A percentile compares a stretch with the other conserved stretches of the same genome.
Evolutionary conservation across 2,113 vertebrate species (phyloP).

Genomic region (Dunckerocampus dactyliophorus): DNA sequence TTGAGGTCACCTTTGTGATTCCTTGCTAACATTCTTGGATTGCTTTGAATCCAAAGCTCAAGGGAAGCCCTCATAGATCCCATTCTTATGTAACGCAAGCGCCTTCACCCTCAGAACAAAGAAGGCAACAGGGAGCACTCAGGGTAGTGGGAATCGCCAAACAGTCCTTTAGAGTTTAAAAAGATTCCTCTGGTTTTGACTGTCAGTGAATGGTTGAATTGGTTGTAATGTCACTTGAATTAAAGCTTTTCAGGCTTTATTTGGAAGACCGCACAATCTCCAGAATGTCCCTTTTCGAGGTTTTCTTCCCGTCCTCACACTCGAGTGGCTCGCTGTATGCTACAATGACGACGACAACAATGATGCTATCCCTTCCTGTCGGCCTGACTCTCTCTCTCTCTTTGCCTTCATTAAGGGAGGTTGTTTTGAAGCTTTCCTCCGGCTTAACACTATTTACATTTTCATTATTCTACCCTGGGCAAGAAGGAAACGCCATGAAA

Average conservation of each 20-base stretch:
- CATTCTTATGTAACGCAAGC: constrained; percentile 47
- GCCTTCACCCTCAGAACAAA: constrained; percentile 27
- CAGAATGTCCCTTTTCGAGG: constrained; percentile 23
- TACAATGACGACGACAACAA: constrained; percentile 35
- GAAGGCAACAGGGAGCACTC: constrained; percentile 27
- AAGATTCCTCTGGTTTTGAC: constrained; percentile 2
- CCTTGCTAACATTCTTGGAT: constrained; percentile 21
- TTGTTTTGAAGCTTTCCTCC: constrained; percentile 65
- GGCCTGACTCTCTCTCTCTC: constrained; percentile 20
- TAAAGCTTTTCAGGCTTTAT: constrained; percentile 24
- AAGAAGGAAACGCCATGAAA: constrained; percentile 69
- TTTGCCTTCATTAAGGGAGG: constrained; percentile 65
- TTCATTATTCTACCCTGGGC: constrained; percentile 71
- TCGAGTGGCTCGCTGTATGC: constrained; percentile 31
- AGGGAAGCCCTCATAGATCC: constrained; percentile 50
- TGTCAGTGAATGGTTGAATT: constrained; percentile 23
- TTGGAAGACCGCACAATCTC: constrained; percentile 4
- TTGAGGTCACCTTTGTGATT: constrained; percentile 34
- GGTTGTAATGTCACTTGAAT: constrained; percentile 40
- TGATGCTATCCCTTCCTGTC: constrained; percentile 12
- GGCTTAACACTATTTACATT: constrained; percentile 74
- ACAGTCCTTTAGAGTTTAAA: constrained; percentile 19
- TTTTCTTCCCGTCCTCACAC: constrained; percentile 42
- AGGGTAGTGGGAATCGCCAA: constrained; percentile 40
- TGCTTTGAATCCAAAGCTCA: constrained; percentile 38